These are phyloP conservation scores for Leptodactylus fuscus DNA, from an alignment of 2,113 vertebrate genomes.

Conservation along the genomic window DNA sequence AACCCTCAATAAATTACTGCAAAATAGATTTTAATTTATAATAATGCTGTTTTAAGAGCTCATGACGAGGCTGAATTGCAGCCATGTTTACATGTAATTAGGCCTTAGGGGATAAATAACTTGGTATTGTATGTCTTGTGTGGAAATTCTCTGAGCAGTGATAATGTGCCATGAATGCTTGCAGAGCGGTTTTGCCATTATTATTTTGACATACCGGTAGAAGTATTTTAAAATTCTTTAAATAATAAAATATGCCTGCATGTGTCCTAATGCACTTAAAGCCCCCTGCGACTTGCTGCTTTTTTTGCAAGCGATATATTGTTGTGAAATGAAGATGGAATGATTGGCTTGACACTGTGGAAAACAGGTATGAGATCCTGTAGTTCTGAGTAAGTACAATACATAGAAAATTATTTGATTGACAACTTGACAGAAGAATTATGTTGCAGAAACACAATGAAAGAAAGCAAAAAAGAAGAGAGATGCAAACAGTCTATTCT, in stretches of 20 bases:
- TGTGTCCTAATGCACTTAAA: constrained; percentile 53
- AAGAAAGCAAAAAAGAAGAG: neutral
- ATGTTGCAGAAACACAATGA: constrained; percentile 12
- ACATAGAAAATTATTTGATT: constrained; percentile 29
- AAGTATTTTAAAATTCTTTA: constrained; percentile 44
- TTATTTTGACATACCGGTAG: constrained; percentile 40
- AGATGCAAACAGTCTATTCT: neutral
- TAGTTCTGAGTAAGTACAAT: constrained; percentile 41
- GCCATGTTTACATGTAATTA: constrained; percentile 50
- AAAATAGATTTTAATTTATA: constrained; percentile 22
- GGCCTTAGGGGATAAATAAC: constrained; percentile 56
- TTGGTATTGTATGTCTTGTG: constrained; percentile 19
- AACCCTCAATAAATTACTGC: constrained; percentile 11
- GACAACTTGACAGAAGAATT: constrained; percentile 47
- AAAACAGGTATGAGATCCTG: constrained; percentile 52
- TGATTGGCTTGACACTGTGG: constrained; percentile 47
- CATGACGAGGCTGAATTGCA: constrained; percentile 35
- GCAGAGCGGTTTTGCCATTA: constrained; percentile 34
- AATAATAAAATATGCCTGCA: constrained; percentile 46
- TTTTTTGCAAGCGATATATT: constrained; percentile 49
- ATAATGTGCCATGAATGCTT: constrained; percentile 48
- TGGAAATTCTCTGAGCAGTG: constrained; percentile 39
- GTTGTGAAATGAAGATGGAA: constrained; percentile 51
- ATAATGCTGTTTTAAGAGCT: constrained; percentile 14
- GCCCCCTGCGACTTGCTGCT: constrained; percentile 33